These are phyloP conservation scores for Choristoneura fumiferana DNA, from an alignment of 1,140 invertebrate genomes.

Conservation along the genomic window DNA sequence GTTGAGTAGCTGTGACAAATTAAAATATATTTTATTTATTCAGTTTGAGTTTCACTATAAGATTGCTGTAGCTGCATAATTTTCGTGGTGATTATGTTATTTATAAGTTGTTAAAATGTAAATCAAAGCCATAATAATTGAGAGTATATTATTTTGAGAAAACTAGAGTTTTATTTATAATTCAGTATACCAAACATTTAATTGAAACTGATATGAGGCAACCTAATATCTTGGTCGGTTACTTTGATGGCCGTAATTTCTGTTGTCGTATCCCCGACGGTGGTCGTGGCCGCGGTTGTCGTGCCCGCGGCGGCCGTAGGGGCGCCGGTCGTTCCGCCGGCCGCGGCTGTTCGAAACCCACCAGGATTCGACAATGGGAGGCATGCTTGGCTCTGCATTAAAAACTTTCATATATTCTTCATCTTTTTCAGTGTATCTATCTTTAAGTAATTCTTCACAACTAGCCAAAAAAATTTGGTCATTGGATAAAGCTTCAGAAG, in stretches of 20 bases:
- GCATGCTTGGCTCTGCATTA: conserved; percentile 48
- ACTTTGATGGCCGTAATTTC: conserved; percentile 19
- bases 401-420: conserved; percentile 70
- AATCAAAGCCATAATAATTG: conserved; percentile 77
- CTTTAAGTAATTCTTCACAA: conserved; percentile 66
- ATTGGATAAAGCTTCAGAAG: conserved; percentile 40
- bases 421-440: conserved; percentile 71
- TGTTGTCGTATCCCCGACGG: conserved; percentile 27
- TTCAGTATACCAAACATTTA: neutral
- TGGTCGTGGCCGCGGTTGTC: conserved; percentile 44
- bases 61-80: conserved; percentile 68
- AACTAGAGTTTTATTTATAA: conserved; percentile 29
- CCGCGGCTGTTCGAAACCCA: conserved; percentile 40
- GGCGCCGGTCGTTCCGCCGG: conserved; percentile 40
- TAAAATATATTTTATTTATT: conserved; percentile 70
- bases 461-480: conserved; percentile 63
- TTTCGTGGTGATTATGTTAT: conserved; percentile 73
- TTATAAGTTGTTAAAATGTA: conserved; percentile 76
- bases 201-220: neutral
- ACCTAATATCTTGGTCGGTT: conserved; percentile 31
- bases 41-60: conserved; percentile 57
- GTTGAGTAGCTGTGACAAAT: conserved; percentile 74
- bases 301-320: conserved; percentile 10
- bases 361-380: conserved; percentile 67
- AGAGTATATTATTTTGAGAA: conserved; percentile 77